These are phyloP conservation scores for Amiota communis DNA, from an alignment of 2,888 invertebrate genomes.

Conservation along the genomic window DNA sequence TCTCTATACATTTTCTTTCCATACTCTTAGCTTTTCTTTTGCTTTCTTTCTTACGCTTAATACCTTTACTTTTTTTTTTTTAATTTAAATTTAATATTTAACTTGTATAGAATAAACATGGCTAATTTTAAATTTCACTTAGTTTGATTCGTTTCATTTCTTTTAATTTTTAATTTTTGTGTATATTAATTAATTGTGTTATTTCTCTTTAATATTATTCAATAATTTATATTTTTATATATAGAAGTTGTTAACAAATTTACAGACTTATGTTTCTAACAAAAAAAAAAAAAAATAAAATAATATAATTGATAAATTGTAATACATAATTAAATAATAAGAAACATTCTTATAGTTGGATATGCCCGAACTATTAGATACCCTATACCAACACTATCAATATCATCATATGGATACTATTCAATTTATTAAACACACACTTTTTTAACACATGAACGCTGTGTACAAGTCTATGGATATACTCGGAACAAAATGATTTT, in stretches of 20 bases:
- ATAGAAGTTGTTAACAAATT: constrained; percentile 60
- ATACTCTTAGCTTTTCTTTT: background rate
- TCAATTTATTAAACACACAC: too few relatives aligned
- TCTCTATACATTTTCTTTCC: background rate
- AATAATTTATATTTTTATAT: background rate
- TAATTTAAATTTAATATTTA: background rate
- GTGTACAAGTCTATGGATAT: too few relatives aligned
- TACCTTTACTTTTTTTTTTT: background rate
- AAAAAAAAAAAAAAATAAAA: background rate
- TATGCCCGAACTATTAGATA: too few relatives aligned
- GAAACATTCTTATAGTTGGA: too few relatives aligned
- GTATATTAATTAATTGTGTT: background rate
- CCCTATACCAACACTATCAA: too few relatives aligned
- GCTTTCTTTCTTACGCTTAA: background rate
- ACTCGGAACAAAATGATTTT: too few relatives aligned
- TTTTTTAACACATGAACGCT: too few relatives aligned
- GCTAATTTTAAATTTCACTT: background rate
- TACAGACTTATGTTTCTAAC: constrained; percentile 61
- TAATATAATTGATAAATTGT: background rate
- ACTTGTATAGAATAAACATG: background rate
- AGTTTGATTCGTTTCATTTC: background rate
- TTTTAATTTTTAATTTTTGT: constrained; percentile 13
- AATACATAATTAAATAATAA: too few relatives aligned
- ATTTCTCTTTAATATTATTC: background rate
- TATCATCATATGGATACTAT: too few relatives aligned